phyloP scores from a whole-genome alignment of 2,888 invertebrate species.

The Apamea epomidion region DNA sequence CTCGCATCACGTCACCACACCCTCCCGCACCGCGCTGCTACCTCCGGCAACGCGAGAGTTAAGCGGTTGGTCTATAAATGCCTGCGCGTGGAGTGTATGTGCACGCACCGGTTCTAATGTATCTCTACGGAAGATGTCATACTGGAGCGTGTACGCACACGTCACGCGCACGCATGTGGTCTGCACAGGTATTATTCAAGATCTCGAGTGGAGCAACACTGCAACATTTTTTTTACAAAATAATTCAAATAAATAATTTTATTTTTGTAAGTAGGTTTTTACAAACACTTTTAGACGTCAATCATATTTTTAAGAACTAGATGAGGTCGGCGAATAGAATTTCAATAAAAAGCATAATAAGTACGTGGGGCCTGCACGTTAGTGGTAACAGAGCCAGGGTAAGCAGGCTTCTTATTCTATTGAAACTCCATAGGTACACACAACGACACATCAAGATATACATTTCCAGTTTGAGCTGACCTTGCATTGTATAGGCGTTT shows the following conservation, averaged over 20 bases:
- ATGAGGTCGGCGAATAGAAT: too few relatives aligned
- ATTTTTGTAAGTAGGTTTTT: too few relatives aligned
- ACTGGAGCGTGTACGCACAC: background rate
- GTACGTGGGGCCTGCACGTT: background rate
- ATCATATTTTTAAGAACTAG: too few relatives aligned
- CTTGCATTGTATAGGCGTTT: background rate
- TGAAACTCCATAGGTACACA: background rate
- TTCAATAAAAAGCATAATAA: background rate
- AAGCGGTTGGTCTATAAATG: too few relatives aligned
- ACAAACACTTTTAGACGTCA: too few relatives aligned
- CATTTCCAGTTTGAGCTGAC: background rate
- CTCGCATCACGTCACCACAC: too few relatives aligned
- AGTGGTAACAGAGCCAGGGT: too few relatives aligned
- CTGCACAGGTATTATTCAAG: slow-evolving; percentile 38
- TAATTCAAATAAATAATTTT: too few relatives aligned
- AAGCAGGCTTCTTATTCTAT: background rate
- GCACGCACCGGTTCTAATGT: background rate
- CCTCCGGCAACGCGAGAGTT: too few relatives aligned
- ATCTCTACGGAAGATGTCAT: background rate
- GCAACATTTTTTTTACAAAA: background rate
- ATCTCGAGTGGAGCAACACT: slow-evolving; percentile 48
- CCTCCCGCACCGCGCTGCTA: too few relatives aligned
- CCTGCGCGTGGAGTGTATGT: background rate
- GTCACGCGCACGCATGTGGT: background rate
- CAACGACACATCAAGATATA: background rate